These are phyloP conservation scores for Myiozetetes cayanensis DNA, from an alignment of 2,113 vertebrate genomes.

Conservation along the genomic window DNA sequence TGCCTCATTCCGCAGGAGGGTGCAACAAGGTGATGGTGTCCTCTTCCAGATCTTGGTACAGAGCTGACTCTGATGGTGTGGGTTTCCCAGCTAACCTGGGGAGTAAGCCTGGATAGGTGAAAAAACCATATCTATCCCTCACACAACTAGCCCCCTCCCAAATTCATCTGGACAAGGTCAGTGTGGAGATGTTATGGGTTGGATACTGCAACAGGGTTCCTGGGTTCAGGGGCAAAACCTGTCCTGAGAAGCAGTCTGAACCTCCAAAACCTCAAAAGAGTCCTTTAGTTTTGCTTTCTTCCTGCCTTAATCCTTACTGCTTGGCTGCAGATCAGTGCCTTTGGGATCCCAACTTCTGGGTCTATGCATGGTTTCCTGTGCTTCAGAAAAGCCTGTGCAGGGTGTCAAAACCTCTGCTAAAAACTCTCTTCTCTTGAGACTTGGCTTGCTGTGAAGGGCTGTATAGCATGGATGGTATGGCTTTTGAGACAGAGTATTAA, in stretches of 20 bases:
- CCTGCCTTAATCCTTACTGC: background rate
- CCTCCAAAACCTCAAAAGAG: background rate
- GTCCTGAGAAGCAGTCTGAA: background rate
- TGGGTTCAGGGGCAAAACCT: background rate
- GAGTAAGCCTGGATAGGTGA: background rate
- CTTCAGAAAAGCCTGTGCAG: background rate
- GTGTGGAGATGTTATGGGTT: background rate
- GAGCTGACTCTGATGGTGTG: background rate
- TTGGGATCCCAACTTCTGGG: background rate
- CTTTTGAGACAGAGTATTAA: background rate
- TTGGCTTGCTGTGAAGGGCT: background rate
- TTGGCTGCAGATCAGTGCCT: accelerated
- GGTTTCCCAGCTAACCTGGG: background rate
- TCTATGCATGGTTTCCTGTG: background rate
- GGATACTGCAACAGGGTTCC: background rate
- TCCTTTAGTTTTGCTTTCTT: background rate
- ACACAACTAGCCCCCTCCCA: background rate
- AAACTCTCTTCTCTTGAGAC: background rate
- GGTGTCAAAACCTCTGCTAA: background rate
- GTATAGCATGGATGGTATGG: background rate
- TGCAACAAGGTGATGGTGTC: background rate
- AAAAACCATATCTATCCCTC: background rate
- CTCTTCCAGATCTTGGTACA: background rate
- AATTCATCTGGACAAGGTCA: background rate
- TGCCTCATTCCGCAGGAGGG: background rate